Conservation (phyloP, 2,113 vertebrate genomes). For the Lethenteron camtschaticum region DNA sequence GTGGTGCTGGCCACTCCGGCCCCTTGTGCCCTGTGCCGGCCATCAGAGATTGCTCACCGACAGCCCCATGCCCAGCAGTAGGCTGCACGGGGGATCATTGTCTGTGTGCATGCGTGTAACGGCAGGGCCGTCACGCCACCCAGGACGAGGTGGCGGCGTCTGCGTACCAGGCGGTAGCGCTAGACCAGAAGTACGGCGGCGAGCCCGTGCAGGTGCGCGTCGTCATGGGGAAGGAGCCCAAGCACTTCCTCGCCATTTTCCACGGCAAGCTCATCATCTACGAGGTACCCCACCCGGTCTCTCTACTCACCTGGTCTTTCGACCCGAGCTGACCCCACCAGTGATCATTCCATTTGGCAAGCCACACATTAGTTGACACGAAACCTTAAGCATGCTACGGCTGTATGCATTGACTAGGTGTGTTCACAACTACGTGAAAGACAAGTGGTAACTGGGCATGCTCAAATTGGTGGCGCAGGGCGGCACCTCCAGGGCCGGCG, state of each 20-base stretch:
- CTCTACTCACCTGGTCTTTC: not conserved
- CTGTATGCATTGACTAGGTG: too few species aligned
- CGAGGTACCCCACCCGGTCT: constrained; percentile 21
- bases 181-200: constrained; percentile 34
- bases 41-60: not conserved
- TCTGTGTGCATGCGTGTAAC: not conserved
- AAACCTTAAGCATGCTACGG: too few species aligned
- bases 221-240: constrained; percentile 56
- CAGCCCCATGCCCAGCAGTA: not conserved
- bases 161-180: constrained; percentile 35
- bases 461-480: constrained; percentile 22
- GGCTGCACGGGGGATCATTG: not conserved
- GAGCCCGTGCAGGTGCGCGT: constrained; percentile 44
- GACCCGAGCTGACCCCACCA: too few species aligned
- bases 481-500: constrained; percentile 40
- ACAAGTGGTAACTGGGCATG: too few species aligned
- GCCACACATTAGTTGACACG: too few species aligned
- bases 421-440: too few species aligned
- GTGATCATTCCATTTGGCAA: too few species aligned
- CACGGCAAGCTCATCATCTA: constrained; percentile 55
- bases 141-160: constrained; percentile 54
- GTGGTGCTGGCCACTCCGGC: not conserved
- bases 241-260: constrained; percentile 64
- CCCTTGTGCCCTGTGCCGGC: too few species aligned
- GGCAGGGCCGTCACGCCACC: constrained; percentile 41